Evolutionary conservation across 2,888 invertebrate species (phyloP).

Genomic region (Plagodis pulveraria): DNA sequence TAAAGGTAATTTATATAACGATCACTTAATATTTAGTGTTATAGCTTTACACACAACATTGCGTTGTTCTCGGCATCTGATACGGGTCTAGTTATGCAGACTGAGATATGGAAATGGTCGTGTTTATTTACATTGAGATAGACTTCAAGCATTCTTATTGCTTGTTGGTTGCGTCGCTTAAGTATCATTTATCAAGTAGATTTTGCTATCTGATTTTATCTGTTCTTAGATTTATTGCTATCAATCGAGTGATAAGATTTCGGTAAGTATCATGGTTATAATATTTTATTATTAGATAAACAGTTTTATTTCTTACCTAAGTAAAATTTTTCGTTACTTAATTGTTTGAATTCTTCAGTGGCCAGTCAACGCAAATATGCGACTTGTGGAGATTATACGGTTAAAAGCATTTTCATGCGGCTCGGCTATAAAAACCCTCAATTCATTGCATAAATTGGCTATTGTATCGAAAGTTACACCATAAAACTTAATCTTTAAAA

Average conservation of each 20-base stretch:
- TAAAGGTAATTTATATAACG: conserved; percentile 34
- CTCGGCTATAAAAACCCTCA: conserved; percentile 40
- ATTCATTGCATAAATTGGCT: conserved; percentile 50
- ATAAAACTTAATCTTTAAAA: conserved; percentile 52
- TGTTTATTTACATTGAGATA: conserved; percentile 24
- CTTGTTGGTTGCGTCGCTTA: conserved; percentile 2
- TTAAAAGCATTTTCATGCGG: conserved; percentile 10
- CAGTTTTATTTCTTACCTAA: too few species aligned
- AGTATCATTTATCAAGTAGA: conserved; percentile 8
- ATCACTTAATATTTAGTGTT: conserved; percentile 33
- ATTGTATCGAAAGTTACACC: conserved; percentile 55
- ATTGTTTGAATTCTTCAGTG: conserved; percentile 4
- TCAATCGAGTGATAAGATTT: conserved; percentile 9
- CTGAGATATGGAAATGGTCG: conserved; percentile 26
- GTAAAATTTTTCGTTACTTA: background rate
- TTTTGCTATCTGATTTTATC: conserved; percentile 5
- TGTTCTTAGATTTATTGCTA: conserved; percentile 10
- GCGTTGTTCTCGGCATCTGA: conserved; percentile 32
- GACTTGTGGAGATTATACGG: conserved; percentile 19
- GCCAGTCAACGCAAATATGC: conserved; percentile 25
- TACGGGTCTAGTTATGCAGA: conserved; percentile 26
- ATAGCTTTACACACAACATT: conserved; percentile 30
- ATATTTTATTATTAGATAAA: background rate
- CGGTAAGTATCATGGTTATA: background rate
- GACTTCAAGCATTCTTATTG: conserved; percentile 9